Percentiles rank a stretch among this genome's conserved stretches.
Evolutionary conservation across 1,140 invertebrate species (phyloP).

Genomic region (Zaprionus ghesquierei): DNA sequence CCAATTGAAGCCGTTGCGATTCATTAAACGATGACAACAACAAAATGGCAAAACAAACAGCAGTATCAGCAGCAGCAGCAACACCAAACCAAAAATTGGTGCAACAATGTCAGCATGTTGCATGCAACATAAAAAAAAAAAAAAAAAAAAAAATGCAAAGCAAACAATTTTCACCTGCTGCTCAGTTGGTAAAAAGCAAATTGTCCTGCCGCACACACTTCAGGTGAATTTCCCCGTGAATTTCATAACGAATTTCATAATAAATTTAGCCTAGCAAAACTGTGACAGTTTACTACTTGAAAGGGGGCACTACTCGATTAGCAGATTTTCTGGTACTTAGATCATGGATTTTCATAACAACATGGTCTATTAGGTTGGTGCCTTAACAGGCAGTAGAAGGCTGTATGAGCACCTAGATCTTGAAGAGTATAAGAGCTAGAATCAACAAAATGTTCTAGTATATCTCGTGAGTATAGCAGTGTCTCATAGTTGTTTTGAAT

Average conservation of each 20-base stretch:
- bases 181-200: neutral
- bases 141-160: too few species aligned
- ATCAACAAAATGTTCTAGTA: too few species aligned
- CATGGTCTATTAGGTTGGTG: too few species aligned
- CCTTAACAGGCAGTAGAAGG: too few species aligned
- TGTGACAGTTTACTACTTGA: neutral
- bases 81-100: constrained; percentile 12
- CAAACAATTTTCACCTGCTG: constrained; percentile 8
- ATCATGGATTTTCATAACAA: too few species aligned
- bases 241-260: neutral
- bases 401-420: too few species aligned
- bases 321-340: too few species aligned
- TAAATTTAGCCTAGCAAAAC: neutral
- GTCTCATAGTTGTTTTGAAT: too few species aligned
- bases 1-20: constrained; percentile 62
- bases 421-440: too few species aligned
- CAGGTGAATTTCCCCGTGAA: neutral
- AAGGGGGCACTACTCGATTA: too few species aligned
- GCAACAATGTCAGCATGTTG: constrained; percentile 32
- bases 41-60: constrained; percentile 22
- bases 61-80: constrained; percentile 14
- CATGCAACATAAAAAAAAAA: too few species aligned
- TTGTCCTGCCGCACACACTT: constrained; percentile 8
- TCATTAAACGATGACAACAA: constrained; percentile 42
- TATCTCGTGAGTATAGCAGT: too few species aligned